Evolutionary conservation across 1,140 invertebrate species (phyloP).

Genomic region (Acromyrmex echinatior): DNA sequence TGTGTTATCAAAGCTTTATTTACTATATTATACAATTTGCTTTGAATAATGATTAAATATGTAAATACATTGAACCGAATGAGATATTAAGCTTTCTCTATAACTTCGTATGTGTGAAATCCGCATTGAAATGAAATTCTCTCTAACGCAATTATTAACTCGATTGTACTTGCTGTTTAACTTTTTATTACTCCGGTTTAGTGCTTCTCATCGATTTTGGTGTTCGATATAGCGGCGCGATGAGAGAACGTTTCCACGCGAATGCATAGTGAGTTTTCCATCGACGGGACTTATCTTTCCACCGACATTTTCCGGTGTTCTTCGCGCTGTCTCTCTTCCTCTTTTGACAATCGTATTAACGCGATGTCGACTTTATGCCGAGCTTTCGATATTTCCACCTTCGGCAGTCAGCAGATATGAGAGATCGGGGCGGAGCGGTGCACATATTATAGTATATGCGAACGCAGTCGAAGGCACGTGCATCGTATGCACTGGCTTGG

Average conservation of each 20-base stretch:
- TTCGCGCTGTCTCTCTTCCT: background rate
- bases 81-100: background rate
- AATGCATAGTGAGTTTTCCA: slow-evolving; percentile 30
- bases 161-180: slow-evolving; percentile 27
- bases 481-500: slow-evolving; percentile 15
- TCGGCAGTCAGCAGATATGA: slow-evolving; percentile 28
- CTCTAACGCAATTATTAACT: slow-evolving; percentile 35
- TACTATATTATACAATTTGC: background rate
- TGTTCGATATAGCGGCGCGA: slow-evolving; percentile 23
- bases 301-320: slow-evolving; percentile 18
- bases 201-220: background rate
- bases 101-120: slow-evolving; percentile 5
- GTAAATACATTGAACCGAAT: background rate
- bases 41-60: background rate
- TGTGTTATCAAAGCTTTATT: slow-evolving; percentile 2
- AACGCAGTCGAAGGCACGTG: slow-evolving; percentile 20
- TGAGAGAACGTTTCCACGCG: background rate
- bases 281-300: slow-evolving; percentile 25
- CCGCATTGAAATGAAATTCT: background rate
- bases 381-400: slow-evolving; percentile 49
- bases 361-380: slow-evolving; percentile 54
- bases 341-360: slow-evolving; percentile 29
- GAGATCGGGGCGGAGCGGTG: background rate
- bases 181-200: slow-evolving; percentile 42
- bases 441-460: background rate